Conservation (phyloP, 2,797 vertebrate species). For the Phyllotis vaccarum region DNA sequence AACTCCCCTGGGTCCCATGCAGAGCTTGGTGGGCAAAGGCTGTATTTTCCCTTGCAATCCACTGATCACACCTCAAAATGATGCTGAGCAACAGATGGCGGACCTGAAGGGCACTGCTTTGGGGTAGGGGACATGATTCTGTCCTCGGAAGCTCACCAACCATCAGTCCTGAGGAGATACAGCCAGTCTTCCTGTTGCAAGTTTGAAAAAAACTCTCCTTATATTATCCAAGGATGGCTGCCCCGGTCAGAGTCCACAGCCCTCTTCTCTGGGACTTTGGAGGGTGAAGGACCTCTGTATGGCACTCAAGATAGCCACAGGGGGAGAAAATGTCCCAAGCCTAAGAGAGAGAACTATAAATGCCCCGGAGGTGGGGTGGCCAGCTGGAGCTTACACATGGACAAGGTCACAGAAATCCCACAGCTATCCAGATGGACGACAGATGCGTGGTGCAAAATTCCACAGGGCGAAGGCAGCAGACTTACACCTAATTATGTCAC, state of each 20-base stretch:
- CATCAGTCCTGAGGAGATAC: not conserved
- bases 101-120: not conserved
- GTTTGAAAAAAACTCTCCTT: not conserved
- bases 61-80: not conserved
- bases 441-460: not conserved
- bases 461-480: not conserved
- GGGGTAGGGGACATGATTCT: no score
- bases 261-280: not conserved
- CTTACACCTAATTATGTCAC: not conserved
- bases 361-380: not conserved
- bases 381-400: not conserved
- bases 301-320: not conserved
- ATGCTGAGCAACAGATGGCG: not conserved
- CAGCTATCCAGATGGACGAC: not conserved
- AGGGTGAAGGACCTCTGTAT: not conserved
- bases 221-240: not conserved
- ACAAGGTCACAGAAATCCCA: not conserved
- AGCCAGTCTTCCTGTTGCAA: not conserved
- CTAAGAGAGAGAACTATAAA: not conserved
- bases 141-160: not conserved
- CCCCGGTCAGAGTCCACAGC: not conserved
- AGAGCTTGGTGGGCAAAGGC: not conserved
- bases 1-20: not conserved
- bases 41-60: accelerated
- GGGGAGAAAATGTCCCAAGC: not conserved